Evolutionary conservation across 2,888 invertebrate genomes (phyloP).

Genomic region (Halictus ligatus): DNA sequence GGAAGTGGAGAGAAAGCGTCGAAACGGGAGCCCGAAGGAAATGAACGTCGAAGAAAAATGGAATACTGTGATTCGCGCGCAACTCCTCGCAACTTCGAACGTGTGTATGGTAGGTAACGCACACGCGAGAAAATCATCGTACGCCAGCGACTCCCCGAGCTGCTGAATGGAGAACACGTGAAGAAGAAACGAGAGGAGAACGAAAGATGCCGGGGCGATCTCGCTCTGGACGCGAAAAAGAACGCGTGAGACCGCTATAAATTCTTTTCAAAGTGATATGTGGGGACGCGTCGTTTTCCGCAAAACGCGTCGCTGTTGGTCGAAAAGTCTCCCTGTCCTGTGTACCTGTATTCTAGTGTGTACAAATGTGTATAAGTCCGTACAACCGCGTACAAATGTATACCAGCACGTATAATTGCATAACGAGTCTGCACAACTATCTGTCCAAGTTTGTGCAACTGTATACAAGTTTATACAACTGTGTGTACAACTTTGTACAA

Average conservation of each 20-base stretch:
- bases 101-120: neutral
- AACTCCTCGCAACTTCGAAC: conserved; percentile 18
- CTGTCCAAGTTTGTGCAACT: too few species aligned
- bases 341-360: neutral
- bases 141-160: neutral
- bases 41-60: conserved; percentile 34
- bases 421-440: too few species aligned
- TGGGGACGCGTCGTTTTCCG: conserved; percentile 57
- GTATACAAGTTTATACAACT: too few species aligned
- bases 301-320: conserved; percentile 66
- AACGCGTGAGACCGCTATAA: conserved; percentile 54
- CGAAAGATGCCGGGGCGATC: conserved; percentile 18
- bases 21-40: conserved; percentile 28
- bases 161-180: conserved; percentile 1
- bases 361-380: too few species aligned
- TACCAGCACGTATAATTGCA: too few species aligned
- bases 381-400: too few species aligned
- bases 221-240: conserved; percentile 10
- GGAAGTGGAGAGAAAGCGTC: conserved; percentile 21
- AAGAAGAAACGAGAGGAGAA: conserved; percentile 25
- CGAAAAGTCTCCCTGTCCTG: conserved; percentile 54
- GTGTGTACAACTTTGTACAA: too few species aligned
- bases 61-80: conserved; percentile 61
- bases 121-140: neutral
- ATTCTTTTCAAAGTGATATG: conserved; percentile 67